phyloP scores from a whole-genome alignment of 2,113 vertebrate genomes.

The Microcebus tavaratra region DNA sequence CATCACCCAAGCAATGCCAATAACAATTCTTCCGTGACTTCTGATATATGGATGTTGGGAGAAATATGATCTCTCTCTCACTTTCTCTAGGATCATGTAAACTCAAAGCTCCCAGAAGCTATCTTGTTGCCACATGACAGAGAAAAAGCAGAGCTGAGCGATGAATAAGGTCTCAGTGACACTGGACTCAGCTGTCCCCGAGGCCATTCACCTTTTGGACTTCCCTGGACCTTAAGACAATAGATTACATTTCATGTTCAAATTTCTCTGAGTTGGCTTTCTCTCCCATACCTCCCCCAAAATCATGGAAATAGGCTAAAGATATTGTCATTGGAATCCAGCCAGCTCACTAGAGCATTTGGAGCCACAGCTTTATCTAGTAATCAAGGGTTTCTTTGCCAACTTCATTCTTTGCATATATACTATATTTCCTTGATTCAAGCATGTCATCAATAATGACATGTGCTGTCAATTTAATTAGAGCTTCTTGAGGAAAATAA shows the following conservation, averaged over 20 bases:
- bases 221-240: background rate
- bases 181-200: background rate
- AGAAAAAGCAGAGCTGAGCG: background rate
- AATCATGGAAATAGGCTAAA: constrained; percentile 6
- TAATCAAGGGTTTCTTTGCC: constrained; percentile 43
- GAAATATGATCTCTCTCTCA: background rate
- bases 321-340: constrained; percentile 24
- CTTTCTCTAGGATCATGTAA: background rate
- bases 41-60: background rate
- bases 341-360: constrained; percentile 2
- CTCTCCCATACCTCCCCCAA: background rate
- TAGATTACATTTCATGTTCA: background rate
- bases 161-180: background rate
- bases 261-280: background rate
- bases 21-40: background rate
- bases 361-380: constrained; percentile 36
- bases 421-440: constrained; percentile 55
- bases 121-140: background rate
- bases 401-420: constrained; percentile 24
- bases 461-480: constrained; percentile 52
- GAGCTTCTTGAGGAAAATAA: background rate
- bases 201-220: background rate
- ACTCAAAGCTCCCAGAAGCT: background rate
- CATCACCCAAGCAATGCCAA: background rate
- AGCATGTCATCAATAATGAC: constrained; percentile 42